phyloP scores from a whole-genome alignment of 2,888 invertebrate genomes.

The Slavum lentiscoides region DNA sequence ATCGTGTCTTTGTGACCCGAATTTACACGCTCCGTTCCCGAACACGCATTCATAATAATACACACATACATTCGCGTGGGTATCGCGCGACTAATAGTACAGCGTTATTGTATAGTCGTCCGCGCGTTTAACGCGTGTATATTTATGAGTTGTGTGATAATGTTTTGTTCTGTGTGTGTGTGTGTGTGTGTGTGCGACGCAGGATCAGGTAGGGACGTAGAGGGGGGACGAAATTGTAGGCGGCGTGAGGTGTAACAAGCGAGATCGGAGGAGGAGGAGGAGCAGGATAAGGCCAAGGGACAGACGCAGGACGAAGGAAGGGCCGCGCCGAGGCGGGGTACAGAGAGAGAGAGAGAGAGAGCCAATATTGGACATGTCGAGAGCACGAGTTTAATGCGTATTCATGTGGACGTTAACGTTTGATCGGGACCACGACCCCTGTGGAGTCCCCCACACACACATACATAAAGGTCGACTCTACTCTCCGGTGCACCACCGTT shows the following conservation, averaged over 20 bases:
- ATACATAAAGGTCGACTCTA: not conserved
- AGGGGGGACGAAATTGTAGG: too few relatives aligned
- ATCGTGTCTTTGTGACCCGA: slow-evolving; percentile 21
- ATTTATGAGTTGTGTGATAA: too few relatives aligned
- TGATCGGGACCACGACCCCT: not conserved
- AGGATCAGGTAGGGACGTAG: too few relatives aligned
- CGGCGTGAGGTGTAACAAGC: too few relatives aligned
- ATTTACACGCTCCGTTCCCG: slow-evolving; percentile 1
- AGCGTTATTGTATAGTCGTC: not conserved
- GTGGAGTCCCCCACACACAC: too few relatives aligned
- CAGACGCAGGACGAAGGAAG: too few relatives aligned
- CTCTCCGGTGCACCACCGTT: not conserved
- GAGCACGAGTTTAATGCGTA: slow-evolving; percentile 32
- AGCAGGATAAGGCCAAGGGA: too few relatives aligned
- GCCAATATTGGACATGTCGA: slow-evolving; percentile 36
- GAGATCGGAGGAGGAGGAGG: too few relatives aligned
- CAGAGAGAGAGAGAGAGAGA: not conserved
- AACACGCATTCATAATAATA: not conserved
- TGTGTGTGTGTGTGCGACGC: too few relatives aligned
- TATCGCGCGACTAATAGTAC: not conserved
- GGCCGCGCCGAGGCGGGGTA: too few relatives aligned
- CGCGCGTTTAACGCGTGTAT: too few relatives aligned
- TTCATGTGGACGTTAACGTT: slow-evolving; percentile 32
- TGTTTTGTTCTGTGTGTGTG: too few relatives aligned
- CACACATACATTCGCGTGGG: not conserved